phyloP scores from a whole-genome alignment of 1,140 invertebrate species.

The Chironomus striatipennis region DNA sequence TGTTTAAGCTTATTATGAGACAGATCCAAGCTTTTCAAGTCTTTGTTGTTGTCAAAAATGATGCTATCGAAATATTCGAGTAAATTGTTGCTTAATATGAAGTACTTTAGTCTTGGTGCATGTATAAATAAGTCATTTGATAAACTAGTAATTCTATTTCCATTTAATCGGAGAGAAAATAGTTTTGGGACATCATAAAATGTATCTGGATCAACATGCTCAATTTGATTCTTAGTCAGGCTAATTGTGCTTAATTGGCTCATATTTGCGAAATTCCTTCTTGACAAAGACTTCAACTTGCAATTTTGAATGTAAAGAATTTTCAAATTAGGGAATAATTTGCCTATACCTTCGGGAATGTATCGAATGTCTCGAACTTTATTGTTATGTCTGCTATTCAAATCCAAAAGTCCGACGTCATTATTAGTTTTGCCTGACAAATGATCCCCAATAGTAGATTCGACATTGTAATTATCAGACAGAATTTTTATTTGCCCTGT shows the following conservation, averaged over 20 bases:
- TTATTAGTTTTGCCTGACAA: background rate
- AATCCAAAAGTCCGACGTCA: background rate
- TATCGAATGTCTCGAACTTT: background rate
- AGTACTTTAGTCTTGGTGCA: background rate
- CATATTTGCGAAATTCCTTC: background rate
- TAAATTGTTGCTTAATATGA: background rate
- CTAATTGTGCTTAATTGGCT: background rate
- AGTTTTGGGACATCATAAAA: background rate
- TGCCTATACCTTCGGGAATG: background rate
- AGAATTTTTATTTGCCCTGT: background rate
- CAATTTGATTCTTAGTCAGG: background rate
- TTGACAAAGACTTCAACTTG: background rate
- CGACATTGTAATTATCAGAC: background rate
- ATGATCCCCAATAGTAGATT: background rate
- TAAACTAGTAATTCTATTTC: background rate
- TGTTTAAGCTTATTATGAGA: no score
- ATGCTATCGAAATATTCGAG: background rate
- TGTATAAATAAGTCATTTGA: background rate
- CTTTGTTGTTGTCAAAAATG: no score
- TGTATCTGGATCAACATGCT: background rate
- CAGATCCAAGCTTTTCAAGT: no score
- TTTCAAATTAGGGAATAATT: background rate
- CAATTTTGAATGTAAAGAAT: background rate
- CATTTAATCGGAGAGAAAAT: background rate
- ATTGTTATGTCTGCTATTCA: background rate